These are phyloP conservation scores for Peromyscus nudipes DNA, from an alignment of 2,797 vertebrate genomes.

Conservation along the genomic window DNA sequence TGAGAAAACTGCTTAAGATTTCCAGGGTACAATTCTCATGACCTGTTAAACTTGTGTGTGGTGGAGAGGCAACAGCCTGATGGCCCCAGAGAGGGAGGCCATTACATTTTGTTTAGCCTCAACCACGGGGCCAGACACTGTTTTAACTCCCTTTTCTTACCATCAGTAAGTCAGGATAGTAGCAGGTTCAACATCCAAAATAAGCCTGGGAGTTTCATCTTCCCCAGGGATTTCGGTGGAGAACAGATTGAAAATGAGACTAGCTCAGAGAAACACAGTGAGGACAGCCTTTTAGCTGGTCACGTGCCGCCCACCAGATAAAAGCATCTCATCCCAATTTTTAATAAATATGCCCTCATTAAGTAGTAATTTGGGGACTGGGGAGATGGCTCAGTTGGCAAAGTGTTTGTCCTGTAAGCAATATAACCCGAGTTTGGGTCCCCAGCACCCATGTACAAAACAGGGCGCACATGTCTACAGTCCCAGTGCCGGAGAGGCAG, in stretches of 20 bases:
- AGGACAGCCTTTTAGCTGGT: constrained; percentile 12
- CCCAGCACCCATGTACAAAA: background rate
- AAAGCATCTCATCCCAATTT: background rate
- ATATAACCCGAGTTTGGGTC: background rate
- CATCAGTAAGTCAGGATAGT: background rate
- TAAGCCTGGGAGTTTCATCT: constrained; percentile 28
- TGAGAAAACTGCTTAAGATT: constrained; percentile 83
- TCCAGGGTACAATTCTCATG: constrained; percentile 66
- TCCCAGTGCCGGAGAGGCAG: background rate
- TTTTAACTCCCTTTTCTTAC: background rate
- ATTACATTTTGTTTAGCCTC: background rate
- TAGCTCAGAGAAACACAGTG: background rate
- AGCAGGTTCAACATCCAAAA: constrained; percentile 27
- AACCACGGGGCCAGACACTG: background rate
- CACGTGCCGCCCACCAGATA: background rate
- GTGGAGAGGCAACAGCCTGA: background rate
- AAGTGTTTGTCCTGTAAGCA: background rate
- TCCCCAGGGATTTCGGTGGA: constrained; percentile 22
- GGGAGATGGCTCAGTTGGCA: too few species aligned
- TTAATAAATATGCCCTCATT: background rate
- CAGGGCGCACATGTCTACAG: background rate
- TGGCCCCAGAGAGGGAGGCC: background rate
- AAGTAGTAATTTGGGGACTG: background rate
- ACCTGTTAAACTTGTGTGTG: constrained; percentile 55
- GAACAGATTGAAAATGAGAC: constrained; percentile 42